phyloP scores from a whole-genome alignment of 2,113 vertebrate genomes.

The Caretta caretta region DNA sequence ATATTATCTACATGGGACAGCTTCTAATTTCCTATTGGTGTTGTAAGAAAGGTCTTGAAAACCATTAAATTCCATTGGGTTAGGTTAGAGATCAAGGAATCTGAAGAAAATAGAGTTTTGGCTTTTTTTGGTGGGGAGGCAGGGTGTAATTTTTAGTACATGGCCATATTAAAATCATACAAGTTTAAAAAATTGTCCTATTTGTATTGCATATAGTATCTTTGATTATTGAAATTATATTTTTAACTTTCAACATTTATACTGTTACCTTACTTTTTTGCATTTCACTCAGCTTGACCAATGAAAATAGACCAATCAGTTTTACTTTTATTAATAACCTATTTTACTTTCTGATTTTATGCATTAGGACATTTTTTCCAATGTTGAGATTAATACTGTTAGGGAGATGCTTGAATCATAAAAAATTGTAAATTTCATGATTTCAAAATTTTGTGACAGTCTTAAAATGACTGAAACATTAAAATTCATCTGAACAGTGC shows the following conservation, averaged over 20 bases:
- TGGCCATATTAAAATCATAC: not conserved
- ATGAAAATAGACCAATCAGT: not conserved
- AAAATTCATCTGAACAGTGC: not conserved
- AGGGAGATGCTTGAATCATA: slow-evolving; percentile 37
- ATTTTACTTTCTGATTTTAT: not conserved
- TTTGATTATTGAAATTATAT: not conserved
- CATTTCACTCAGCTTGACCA: not conserved
- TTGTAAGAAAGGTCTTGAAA: not conserved
- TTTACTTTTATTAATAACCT: slow-evolving; percentile 5
- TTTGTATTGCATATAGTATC: not conserved
- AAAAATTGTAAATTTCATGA: slow-evolving; percentile 13
- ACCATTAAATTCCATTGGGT: not conserved
- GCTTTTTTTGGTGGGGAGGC: not conserved
- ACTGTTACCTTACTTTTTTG: not conserved
- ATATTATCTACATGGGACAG: not conserved
- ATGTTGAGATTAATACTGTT: slow-evolving; percentile 13
- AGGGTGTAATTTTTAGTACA: not conserved
- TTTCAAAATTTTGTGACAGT: slow-evolving; percentile 35
- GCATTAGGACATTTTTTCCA: slow-evolving; percentile 20
- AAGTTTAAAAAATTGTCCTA: not conserved
- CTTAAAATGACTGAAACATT: slow-evolving; percentile 7
- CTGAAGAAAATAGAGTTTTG: not conserved
- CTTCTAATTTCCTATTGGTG: not conserved
- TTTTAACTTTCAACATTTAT: not conserved
- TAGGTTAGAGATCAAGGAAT: not conserved